Evolutionary conservation across 2,797 vertebrate genomes (phyloP), one percentile per base, ranked within the genome.

Genomic region (Sebastes hubbsi): DNA sequence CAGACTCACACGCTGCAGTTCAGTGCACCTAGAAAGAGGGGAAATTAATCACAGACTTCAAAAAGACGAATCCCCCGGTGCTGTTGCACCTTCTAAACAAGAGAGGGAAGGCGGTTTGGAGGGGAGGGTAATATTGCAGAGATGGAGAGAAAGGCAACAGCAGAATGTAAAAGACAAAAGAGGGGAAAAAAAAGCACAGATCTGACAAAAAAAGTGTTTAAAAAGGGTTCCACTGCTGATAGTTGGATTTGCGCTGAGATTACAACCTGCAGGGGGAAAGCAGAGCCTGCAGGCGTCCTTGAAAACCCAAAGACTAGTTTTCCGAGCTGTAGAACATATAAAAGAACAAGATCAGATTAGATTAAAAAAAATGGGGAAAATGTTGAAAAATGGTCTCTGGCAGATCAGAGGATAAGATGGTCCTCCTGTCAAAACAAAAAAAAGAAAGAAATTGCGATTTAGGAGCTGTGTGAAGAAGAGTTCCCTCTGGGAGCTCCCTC

Each of bases 1-100:
- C 68, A 67, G 55, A 76, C 16, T 64, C 78, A 27, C 82, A 68
- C 46, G 55, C 80, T 83, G 80, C 89, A 89, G 84, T 86, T 87
- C 84, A 89, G 79, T 81, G 80, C 82, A 76, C 91, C 85, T 87
- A 81, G 87, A 88, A 90, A 93, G 88, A 82, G 81, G 80, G 89
- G 90, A 91, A 93, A 94, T 94, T 84, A 94, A 93, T 94, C 91
- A 93, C 86, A 86, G 86, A 90, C 93, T 94, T 94, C 91, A 94
- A 88, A 94, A 85, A 93, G 91, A 89, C 30, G n/a, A 90, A 86
- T 93, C 89, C 90, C 91, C 81, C 3, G 85, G 77, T 82, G 75
- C 85, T 82, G 73, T 65, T 90, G 87, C 84, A 82, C 78, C 81
- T 81, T 87, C 91, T 77, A 87, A 91, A 91, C 83, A 88, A 85